Base-by-base conservation (phyloP, 2,888 invertebrate genomes). In the Nymphalis c-album region DNA sequence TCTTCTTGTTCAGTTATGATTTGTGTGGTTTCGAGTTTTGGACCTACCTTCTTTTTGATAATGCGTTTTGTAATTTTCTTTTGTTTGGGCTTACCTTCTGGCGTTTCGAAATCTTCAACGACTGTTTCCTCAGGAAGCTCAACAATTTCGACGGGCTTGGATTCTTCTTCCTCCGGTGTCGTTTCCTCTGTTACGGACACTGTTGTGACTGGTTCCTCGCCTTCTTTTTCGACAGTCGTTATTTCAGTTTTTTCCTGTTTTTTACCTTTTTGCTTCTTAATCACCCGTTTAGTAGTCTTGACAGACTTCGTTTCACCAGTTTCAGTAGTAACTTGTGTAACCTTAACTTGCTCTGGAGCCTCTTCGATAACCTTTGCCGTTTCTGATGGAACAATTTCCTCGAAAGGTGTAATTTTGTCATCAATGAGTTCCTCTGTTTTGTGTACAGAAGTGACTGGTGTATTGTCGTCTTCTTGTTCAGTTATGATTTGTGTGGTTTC, bases 381-480 rank as follows among this genome's bases (percentile, higher is more conserved):
- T 13, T 22, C 53, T 5, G 53, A 22, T 53, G 13, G 7, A 5
- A 16, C 22, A 22, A 26, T 22, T 80, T 82, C 50, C 18, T 68
- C 70, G 1, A 64, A 47, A 26, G 55, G 59, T 26, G 74, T 70
- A 7, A 53, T 3, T 22, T 26, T 26, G 53, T 53, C 53, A 7
- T 53, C 53, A 26, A 13, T 53, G 22, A 53, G 16, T 53, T 53
- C 53, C 16, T 53, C 66, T 17, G 53, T 53, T 16, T 22, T 68
- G 62, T 72, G 70, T 64, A 68, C 60, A 57, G 78, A 75, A 45
- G 80, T 77, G 48, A 81, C 70, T 10, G 83, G 78, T 53, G 78
- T 31, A 63, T 88, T 88, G 79, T 89, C 80, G 79, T 91, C 78
- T 83, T 89, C 73, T 75, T 62, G 61, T 51, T 47, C 47, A 51